Evolutionary conservation across 2,888 invertebrate genomes (phyloP).

Genomic region (Drymonia ruficornis): DNA sequence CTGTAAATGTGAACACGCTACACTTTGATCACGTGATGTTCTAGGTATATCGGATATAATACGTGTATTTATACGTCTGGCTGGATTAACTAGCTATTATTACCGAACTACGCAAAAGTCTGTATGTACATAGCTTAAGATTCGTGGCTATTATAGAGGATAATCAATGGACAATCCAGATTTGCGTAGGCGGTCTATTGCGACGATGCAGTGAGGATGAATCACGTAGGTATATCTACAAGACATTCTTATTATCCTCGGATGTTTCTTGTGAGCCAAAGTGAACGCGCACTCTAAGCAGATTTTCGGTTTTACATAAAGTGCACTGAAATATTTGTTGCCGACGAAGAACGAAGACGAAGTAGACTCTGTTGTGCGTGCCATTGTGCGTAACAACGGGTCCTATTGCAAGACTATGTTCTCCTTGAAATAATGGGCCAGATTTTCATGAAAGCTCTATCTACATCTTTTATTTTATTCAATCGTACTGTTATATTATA

Average conservation of each 20-base stretch:
- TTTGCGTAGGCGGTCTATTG: conserved; percentile 1
- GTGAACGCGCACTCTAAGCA: not conserved
- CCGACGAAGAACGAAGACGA: too few relatives aligned
- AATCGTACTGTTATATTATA: too few relatives aligned
- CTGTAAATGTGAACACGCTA: too few relatives aligned
- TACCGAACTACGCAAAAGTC: not conserved
- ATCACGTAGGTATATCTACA: not conserved
- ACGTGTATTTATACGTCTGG: not conserved
- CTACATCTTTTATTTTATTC: too few relatives aligned
- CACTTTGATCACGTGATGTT: not conserved
- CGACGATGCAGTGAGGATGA: not conserved
- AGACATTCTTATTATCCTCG: not conserved
- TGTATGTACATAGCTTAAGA: not conserved
- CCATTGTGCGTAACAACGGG: too few relatives aligned
- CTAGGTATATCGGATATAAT: not conserved
- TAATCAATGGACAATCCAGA: conserved; percentile 1
- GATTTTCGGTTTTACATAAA: too few relatives aligned
- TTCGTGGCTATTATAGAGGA: not conserved
- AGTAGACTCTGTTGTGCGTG: too few relatives aligned
- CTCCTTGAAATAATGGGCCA: too few relatives aligned
- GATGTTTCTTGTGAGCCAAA: not conserved
- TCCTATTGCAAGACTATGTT: too few relatives aligned
- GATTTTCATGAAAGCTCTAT: too few relatives aligned
- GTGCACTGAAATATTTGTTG: too few relatives aligned
- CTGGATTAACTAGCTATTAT: not conserved